A percentile compares a stretch with the other conserved stretches of the same genome.
These are phyloP conservation scores for Mustela lutreola DNA, from an alignment of 2,113 vertebrate species.

Conservation along the genomic window DNA sequence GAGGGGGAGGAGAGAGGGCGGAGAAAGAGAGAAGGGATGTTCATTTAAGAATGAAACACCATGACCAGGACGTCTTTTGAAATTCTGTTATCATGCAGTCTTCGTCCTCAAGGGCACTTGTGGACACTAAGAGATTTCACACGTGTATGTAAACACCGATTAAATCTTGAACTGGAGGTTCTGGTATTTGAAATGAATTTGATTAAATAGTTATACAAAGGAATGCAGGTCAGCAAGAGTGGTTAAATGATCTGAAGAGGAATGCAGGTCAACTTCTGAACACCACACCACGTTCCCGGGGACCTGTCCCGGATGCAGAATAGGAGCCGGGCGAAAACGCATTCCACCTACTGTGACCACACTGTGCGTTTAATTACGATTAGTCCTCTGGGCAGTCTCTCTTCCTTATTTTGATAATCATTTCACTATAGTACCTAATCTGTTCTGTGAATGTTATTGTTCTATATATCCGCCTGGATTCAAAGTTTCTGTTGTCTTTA, in stretches of 20 bases:
- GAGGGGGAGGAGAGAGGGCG: neutral
- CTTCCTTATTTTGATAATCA: neutral
- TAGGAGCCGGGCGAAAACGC: neutral
- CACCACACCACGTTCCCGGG: neutral
- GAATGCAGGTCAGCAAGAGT: slow-evolving; percentile 85
- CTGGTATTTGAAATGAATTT: slow-evolving; percentile 82
- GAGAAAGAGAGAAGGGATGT: neutral
- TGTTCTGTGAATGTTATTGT: neutral
- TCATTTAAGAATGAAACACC: slow-evolving; percentile 20
- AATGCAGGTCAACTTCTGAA: slow-evolving; percentile 73
- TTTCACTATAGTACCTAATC: neutral
- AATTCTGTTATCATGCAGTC: neutral
- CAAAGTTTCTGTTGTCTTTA: neutral
- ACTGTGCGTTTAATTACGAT: neutral
- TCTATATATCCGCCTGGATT: neutral
- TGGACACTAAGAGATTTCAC: slow-evolving; percentile 72
- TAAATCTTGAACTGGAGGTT: slow-evolving; percentile 80
- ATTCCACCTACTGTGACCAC: neutral
- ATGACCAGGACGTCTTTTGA: neutral
- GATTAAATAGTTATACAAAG: slow-evolving; percentile 82
- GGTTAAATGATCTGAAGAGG: slow-evolving; percentile 85
- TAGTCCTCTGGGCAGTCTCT: neutral
- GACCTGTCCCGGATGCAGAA: neutral
- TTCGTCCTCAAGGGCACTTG: neutral
- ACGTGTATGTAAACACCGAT: slow-evolving; percentile 80